Base-by-base conservation (phyloP, 2,888 invertebrate species). In the Mythimna vitellina region DNA sequence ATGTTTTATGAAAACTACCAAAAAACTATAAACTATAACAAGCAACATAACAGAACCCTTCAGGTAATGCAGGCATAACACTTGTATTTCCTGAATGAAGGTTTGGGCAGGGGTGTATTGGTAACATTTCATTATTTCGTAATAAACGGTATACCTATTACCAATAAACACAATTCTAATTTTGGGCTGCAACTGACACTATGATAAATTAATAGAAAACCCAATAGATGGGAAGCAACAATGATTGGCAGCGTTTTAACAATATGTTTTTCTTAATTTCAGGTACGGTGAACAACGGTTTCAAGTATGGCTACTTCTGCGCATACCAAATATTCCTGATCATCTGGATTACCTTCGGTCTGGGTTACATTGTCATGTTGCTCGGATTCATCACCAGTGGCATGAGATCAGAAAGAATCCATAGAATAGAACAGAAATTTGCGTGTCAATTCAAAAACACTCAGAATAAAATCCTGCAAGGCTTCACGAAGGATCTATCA, bases 281-380 rank as follows among this genome's bases (percentile, higher is more conserved):
- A 96, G 96, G 96, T 74, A 95, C 96, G 25, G 89, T 94, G 20
- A 95, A 96, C 85, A 96, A 95, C 56, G 96, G 96, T 4, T 96
- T 96, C 79, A 95, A 93, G 54, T 97, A 96, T 76, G 97, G 97
- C 17, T 97, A 97, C 90, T 97, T 97, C 89, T 96, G 97, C 78
- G 93, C 97, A 4, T 99, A 99, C 94, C 97, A 99, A 93, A 97
- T 98, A 74, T 98, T 98, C 86, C 96, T 99, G 0, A 97, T 99
- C 49, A 93, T 98, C 38, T 99, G 99, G 99, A 98, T 99, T 68
- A 98, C 99, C 76, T 98, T 99, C 88, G 99, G 99, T 0, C 96
- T 99, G 79, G 99, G 99, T 0, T 99, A 99, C 92, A 97, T 99
- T 60, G 97, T 99, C 35, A 99, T 99, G 99, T 97, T 98, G 61